phyloP scores from a whole-genome alignment of 1,140 invertebrate species.

The Drosophila grimshawi region DNA sequence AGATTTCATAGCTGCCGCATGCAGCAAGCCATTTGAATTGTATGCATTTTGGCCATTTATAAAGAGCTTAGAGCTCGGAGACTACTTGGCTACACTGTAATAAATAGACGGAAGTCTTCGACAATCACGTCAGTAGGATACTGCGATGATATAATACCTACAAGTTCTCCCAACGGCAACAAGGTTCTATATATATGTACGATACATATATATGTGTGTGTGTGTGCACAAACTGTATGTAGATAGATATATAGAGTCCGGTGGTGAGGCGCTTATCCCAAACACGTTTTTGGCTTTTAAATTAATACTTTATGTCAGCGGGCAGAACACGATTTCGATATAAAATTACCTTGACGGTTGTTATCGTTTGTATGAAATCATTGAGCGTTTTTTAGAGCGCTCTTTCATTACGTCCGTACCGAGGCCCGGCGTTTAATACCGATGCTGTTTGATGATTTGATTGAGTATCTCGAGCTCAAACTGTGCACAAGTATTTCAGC shows the following conservation, averaged over 20 bases:
- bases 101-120: constrained; percentile 64
- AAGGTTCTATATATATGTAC: constrained; percentile 14
- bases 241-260: constrained; percentile 24
- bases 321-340: constrained; percentile 77
- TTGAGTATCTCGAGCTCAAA: constrained; percentile 21
- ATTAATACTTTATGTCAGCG: constrained; percentile 75
- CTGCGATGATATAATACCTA: constrained; percentile 67
- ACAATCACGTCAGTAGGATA: constrained; percentile 41
- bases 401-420: constrained; percentile 63
- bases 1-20: constrained; percentile 68
- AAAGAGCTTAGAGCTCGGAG: constrained; percentile 31
- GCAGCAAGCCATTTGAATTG: constrained; percentile 60
- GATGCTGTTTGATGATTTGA: constrained; percentile 27
- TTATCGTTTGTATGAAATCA: constrained; percentile 80
- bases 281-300: constrained; percentile 78
- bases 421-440: constrained; percentile 7
- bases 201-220: neutral
- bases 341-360: constrained; percentile 73
- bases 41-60: constrained; percentile 62
- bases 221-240: neutral
- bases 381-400: constrained; percentile 53
- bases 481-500: constrained; percentile 14
- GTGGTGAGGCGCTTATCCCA: constrained; percentile 67
- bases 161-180: constrained; percentile 25
- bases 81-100: constrained; percentile 36